Evolutionary conservation across 2,797 vertebrate genomes (phyloP), one percentile per base, ranked within the genome.

Genomic region (Amphiprion clarkii): DNA sequence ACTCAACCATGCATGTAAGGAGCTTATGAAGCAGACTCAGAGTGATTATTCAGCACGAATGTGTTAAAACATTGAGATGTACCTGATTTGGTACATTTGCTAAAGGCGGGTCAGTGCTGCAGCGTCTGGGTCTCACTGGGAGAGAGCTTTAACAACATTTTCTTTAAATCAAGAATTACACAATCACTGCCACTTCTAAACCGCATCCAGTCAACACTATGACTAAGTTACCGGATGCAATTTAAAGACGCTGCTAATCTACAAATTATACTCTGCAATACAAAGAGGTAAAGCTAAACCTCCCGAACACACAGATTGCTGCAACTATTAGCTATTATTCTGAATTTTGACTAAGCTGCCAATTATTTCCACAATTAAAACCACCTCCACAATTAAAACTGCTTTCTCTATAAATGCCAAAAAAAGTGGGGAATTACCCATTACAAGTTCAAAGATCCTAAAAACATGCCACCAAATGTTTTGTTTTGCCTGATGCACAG

Each of bases 11-110:
- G 78, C 53, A 29, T 70, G 55, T 62, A 59, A 76, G 36, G 0
- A 54, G 70, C 68, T 87, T 87, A 82, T 67, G n/a, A 78, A 71
- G 58, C 33, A 16, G 54, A 31, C 27, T 2, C 42, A 44, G 0
- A 14, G 5, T 51, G 19, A 48, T 78, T 68, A 51, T 58, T 40
- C 65, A 58, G 73, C 59, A 73, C 40, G 60, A 83, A 21, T 14
- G 58, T 54, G n/a, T 66, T 11, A 6, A 11, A 59, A 29, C 0
- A 3, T 19, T 55, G 14, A 33, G 13, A 73, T 29, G 25, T 8
- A 40, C 25, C 46, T n/a, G 13, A 61, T 42, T 27, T 27, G 25
- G 52, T 19, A 46, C 53, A 53, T 68, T 60, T 74, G 49, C 13
- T 66, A 33, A 51, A 46, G 42, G 4, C 42, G 12, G 6, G 39